Conservation (phyloP, 2,113 vertebrate species). For the Tor tambroides region DNA sequence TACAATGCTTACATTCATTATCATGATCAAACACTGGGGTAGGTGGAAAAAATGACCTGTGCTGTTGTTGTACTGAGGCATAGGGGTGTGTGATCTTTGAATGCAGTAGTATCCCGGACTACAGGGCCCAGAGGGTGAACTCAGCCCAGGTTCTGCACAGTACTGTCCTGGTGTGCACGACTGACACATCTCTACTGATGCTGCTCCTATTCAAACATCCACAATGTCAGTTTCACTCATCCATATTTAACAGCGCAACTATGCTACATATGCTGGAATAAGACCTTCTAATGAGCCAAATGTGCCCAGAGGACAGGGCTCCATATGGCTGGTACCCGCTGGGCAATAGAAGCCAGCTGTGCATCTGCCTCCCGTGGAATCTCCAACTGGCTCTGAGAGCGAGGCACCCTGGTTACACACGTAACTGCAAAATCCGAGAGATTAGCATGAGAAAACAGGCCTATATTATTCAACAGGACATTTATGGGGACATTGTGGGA, state of each 20-base stretch:
- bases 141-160: constrained; percentile 75
- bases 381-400: constrained; percentile 70
- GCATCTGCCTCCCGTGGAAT: constrained; percentile 75
- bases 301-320: constrained; percentile 80
- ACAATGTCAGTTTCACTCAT: background rate
- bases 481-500: background rate
- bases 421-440: constrained; percentile 65
- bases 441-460: background rate
- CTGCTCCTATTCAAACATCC: constrained; percentile 64
- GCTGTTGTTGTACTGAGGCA: constrained; percentile 64
- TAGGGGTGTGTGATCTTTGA: constrained; percentile 71
- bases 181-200: constrained; percentile 69
- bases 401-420: constrained; percentile 73
- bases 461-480: background rate
- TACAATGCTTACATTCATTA: constrained; percentile 43
- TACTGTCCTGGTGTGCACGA: constrained; percentile 73
- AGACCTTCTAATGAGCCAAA: constrained; percentile 76
- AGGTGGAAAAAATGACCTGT: constrained; percentile 1
- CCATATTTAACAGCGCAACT: background rate
- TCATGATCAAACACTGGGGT: constrained; percentile 34
- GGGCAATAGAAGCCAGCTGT: constrained; percentile 81
- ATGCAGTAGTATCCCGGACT: constrained; percentile 80
- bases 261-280: constrained; percentile 4
- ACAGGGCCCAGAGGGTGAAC: constrained; percentile 78
- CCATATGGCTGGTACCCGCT: constrained; percentile 75